Percentiles rank a stretch among this genome's conserved stretches.
Conservation (phyloP, 2,888 invertebrate species). For the Spodoptera littoralis region DNA sequence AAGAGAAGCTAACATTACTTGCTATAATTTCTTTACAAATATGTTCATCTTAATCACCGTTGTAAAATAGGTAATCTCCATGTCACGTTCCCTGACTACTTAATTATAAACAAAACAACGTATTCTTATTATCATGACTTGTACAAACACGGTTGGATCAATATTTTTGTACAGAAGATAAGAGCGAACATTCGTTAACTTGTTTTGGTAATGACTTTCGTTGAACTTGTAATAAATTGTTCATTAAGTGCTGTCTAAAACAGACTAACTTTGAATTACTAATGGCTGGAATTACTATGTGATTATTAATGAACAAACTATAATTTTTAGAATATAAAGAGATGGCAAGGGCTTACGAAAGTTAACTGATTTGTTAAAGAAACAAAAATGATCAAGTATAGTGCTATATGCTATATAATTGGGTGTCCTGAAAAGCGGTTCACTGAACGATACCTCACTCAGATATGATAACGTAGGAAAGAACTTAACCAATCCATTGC, state of each 20-base stretch:
- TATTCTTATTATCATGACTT: slow-evolving; percentile 56
- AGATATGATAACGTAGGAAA: slow-evolving; percentile 53
- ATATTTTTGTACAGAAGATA: slow-evolving; percentile 66
- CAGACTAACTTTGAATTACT: slow-evolving; percentile 1
- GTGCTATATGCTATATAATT: slow-evolving; percentile 16
- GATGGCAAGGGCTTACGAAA: neutral
- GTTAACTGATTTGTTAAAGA: slow-evolving; percentile 7
- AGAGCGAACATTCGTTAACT: slow-evolving; percentile 15
- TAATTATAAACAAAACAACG: slow-evolving; percentile 58
- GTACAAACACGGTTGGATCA: slow-evolving; percentile 66
- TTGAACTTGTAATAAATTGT: slow-evolving; percentile 7
- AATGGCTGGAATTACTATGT: too few species aligned
- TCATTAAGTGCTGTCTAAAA: neutral
- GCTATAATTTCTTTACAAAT: slow-evolving; percentile 27
- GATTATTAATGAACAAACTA: too few species aligned
- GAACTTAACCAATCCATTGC: slow-evolving; percentile 56
- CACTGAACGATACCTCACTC: slow-evolving; percentile 63
- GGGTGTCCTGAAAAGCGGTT: slow-evolving; percentile 44
- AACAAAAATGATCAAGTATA: slow-evolving; percentile 22
- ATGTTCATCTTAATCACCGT: slow-evolving; percentile 18
- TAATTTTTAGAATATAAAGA: neutral
- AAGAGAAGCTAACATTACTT: slow-evolving; percentile 13
- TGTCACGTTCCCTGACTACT: slow-evolving; percentile 51
- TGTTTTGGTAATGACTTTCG: slow-evolving; percentile 35
- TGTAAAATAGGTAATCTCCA: slow-evolving; percentile 41